Base-by-base conservation (phyloP, 2,797 vertebrate genomes). In the Distichodus sexfasciatus region DNA sequence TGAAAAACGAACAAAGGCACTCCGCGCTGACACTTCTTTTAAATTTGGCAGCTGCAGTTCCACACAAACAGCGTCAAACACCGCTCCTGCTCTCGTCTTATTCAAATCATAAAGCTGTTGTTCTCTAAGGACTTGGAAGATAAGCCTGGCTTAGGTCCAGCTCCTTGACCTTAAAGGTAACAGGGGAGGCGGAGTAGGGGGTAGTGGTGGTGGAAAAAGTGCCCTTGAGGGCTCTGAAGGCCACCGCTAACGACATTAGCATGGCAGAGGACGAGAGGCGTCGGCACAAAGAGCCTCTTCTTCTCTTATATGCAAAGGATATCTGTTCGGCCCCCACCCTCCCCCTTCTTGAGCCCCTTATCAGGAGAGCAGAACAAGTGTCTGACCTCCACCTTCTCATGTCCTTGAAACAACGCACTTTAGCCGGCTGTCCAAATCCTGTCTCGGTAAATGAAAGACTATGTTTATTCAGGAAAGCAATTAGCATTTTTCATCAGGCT, bases 91-190 rank as follows among this genome's bases (percentile, higher is more conserved):
- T 65, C 29, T 7, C 46, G 17, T 47, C 28, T n/a, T 70, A 67
- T 77, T 80, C 76, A 83, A 85, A 85, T 86, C 81, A 79, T 74
- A 46, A 79, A 21, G 46, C 68, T 74, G 60, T 85, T 85, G 84
- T 88, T 80, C 76, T 46, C 55, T 53, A 21, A 62, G 43, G 36
- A 53, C 46, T 24, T 43, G 69, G 62, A 67, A 50, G 71, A 81
- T 69, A 74, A 71, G 48, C 72, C 72, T 72, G 8, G 4, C 59
- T 53, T 50, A 75, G 69, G 66, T 66, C 65, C 59, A 36, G 43
- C 24, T 68, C 24, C 41, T 71, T 77, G 35, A 80, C 76, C 74
- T 76, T 47, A 35, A 72, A 81, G 66, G 60, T 71, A 35, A 26
- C 14, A 36, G 54, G 48, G 14, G n/a, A 43, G 29, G 38, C 51